These are phyloP conservation scores for Tanypteryx hageni DNA, from an alignment of 2,888 invertebrate genomes.

Conservation along the genomic window DNA sequence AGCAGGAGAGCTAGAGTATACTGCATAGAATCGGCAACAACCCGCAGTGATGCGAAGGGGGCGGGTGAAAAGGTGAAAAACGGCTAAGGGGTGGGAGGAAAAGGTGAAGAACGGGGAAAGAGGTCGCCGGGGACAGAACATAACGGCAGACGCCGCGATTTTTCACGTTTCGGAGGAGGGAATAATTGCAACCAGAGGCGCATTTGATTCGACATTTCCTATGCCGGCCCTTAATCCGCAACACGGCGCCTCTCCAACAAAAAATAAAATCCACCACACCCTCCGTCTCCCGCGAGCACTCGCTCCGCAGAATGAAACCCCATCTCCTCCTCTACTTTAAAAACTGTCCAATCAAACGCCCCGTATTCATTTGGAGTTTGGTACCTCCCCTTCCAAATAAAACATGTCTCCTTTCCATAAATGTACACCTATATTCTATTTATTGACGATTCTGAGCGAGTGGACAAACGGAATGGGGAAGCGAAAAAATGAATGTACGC, in stretches of 20 bases:
- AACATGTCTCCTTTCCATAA: too few species aligned
- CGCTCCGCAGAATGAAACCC: neutral
- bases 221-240: neutral
- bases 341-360: neutral
- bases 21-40: too few species aligned
- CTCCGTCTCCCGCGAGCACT: neutral
- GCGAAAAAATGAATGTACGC: too few species aligned
- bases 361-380: neutral
- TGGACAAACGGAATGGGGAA: too few species aligned
- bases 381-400: too few species aligned
- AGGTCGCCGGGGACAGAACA: neutral
- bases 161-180: neutral
- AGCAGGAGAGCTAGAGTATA: too few species aligned
- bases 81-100: too few species aligned
- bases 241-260: neutral
- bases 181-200: slow-evolving; percentile 3
- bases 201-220: slow-evolving; percentile 28
- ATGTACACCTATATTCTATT: neutral
- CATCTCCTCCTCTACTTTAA: neutral
- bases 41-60: neutral
- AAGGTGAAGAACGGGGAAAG: neutral
- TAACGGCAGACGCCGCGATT: neutral
- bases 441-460: too few species aligned
- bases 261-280: neutral
- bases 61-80: neutral